Evolutionary conservation across 2,888 invertebrate genomes (phyloP), one percentile per base, ranked within the genome.

Genomic region (Chrysotoxum bicinctum): DNA sequence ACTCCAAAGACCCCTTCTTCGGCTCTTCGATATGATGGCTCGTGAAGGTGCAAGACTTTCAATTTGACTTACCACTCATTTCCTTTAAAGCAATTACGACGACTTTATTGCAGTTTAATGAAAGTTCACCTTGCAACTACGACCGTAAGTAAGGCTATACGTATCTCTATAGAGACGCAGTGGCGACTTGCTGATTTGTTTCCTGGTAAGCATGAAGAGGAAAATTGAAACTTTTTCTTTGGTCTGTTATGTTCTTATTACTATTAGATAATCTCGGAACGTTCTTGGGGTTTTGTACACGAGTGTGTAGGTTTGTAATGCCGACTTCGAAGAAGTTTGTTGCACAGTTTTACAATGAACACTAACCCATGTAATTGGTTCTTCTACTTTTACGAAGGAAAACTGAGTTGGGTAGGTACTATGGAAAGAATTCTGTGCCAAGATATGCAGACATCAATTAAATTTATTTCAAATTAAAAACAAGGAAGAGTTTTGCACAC

Each of bases 81-180:
- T 78, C 72, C 68, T 73, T 62, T 37, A 48, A 45, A 77, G 62
- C 78, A 83, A 83, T 83, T 78, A 83, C 78, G 32, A 45, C 48
- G 73, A 83, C 52, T 83, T 83, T 78, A 78, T 78, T 73, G 68
- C 45, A 54, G 54, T 77, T 73, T 68, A 40, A 62, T 60, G 78
- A 68, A 73, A 83, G 77, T 73, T 69, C 30, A 54, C 69, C 68
- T 23, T 16, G 30, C 72, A 30, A 40, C 37, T 52, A 12, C n/a
- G n/a, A n/a, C n/a, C n/a, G n/a, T n/a, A n/a, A n/a, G n/a, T n/a
- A n/a, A n/a, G n/a, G n/a, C n/a, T 3, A 19, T 19, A 45, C 19
- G 45, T 16, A 8, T 21, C 19, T 21, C 30, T 54, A n/a, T n/a
- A 45, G 21, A 56, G 78, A 78, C 78, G n/a, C n/a, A 45, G 21